phyloP scores from a whole-genome alignment of 1,140 invertebrate genomes.

The Hesperophylax magnus region DNA sequence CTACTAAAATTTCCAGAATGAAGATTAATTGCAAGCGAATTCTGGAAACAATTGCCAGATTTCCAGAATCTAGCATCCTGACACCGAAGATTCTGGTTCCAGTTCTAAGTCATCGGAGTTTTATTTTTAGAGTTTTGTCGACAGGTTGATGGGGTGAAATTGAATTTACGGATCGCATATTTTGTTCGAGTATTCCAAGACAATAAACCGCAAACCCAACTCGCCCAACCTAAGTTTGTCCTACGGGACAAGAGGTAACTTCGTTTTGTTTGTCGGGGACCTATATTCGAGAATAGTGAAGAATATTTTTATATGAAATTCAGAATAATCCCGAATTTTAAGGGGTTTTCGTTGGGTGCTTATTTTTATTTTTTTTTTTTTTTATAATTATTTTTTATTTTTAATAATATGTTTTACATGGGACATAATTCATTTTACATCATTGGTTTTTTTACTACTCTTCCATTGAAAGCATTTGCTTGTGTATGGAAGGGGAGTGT shows the following conservation, averaged over 20 bases:
- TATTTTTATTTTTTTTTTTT: no score
- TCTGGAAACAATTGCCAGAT: no score
- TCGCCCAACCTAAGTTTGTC: neutral
- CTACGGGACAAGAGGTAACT: slow-evolving; percentile 17
- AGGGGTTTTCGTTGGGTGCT: neutral
- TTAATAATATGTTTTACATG: no score
- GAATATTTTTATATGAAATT: slow-evolving; percentile 18
- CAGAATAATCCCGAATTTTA: neutral
- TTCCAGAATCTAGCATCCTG: no score
- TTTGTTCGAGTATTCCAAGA: slow-evolving; percentile 29
- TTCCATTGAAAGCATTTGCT: no score
- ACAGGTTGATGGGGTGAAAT: slow-evolving; percentile 11
- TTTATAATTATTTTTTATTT: no score
- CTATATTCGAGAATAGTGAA: neutral
- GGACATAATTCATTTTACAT: no score
- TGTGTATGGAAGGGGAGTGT: no score
- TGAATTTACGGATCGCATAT: slow-evolving; percentile 34
- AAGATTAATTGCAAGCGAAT: no score
- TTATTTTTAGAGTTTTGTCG: slow-evolving; percentile 11
- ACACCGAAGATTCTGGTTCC: no score
- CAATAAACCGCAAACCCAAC: slow-evolving; percentile 25
- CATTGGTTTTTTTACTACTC: no score
- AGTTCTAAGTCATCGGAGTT: neutral
- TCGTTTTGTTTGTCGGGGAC: slow-evolving; percentile 16
- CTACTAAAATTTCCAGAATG: no score